A percentile compares a stretch with the other conserved stretches of the same genome.
These are phyloP conservation scores for Phalera bucephala DNA, from an alignment of 2,888 invertebrate genomes.

Conservation along the genomic window DNA sequence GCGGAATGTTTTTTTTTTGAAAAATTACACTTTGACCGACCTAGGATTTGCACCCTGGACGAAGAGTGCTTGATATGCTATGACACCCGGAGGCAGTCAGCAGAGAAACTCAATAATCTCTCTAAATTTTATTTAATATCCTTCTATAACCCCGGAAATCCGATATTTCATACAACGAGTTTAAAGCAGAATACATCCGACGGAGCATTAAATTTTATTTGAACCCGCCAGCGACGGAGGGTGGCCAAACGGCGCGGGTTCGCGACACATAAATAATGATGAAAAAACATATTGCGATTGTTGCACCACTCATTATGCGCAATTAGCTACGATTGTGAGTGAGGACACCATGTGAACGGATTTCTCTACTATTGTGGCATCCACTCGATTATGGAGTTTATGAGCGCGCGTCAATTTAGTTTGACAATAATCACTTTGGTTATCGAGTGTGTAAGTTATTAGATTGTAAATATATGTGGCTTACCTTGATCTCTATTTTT, in stretches of 20 bases:
- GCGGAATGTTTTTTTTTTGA: too few species aligned
- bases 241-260: slow-evolving; percentile 64
- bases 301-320: slow-evolving; percentile 79
- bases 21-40: too few species aligned
- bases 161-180: slow-evolving; percentile 65
- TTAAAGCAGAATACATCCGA: slow-evolving; percentile 56
- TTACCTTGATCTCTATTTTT: too few species aligned
- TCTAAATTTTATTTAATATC: slow-evolving; percentile 36
- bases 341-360: slow-evolving; percentile 71
- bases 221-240: slow-evolving; percentile 62
- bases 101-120: slow-evolving; percentile 4
- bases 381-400: slow-evolving; percentile 19
- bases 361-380: slow-evolving; percentile 49
- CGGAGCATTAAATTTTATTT: slow-evolving; percentile 80
- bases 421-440: slow-evolving; percentile 14
- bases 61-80: too few species aligned
- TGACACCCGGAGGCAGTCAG: too few species aligned
- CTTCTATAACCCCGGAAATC: slow-evolving; percentile 64
- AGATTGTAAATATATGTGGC: too few species aligned
- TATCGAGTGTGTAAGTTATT: too few species aligned
- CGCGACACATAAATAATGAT: slow-evolving; percentile 72
- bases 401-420: slow-evolving; percentile 42
- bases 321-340: slow-evolving; percentile 82
- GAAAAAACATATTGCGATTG: slow-evolving; percentile 78
- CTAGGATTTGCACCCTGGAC: too few species aligned